These are phyloP conservation scores for Cheiracanthium punctorium DNA, from an alignment of 2,888 invertebrate species.

Conservation along the genomic window DNA sequence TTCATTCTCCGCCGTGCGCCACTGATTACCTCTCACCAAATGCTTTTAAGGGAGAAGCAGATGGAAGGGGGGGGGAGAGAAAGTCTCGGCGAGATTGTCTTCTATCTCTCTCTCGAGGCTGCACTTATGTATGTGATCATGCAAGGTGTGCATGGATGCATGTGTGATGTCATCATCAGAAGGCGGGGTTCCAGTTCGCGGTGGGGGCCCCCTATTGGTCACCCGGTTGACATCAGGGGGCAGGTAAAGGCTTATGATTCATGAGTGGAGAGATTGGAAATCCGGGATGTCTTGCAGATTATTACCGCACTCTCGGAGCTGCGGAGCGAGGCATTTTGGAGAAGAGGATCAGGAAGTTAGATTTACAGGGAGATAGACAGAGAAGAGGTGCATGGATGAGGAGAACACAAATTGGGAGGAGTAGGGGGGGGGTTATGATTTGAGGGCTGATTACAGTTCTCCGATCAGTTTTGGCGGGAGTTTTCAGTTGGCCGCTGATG, in stretches of 20 bases:
- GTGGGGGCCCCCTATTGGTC: conserved; percentile 38
- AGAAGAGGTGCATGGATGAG: not conserved
- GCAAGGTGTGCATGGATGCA: conserved; percentile 45
- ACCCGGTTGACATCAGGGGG: conserved; percentile 40
- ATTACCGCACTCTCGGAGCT: not conserved
- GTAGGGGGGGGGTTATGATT: not conserved
- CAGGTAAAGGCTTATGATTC: conserved; percentile 62
- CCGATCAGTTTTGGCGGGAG: too few species aligned
- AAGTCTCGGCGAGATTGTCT: not conserved
- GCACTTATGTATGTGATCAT: conserved; percentile 27
- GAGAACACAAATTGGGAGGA: not conserved
- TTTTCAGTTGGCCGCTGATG: too few species aligned
- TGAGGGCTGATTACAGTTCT: not conserved
- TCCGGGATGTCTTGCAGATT: conserved; percentile 36
- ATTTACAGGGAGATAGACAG: not conserved
- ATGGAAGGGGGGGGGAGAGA: not conserved
- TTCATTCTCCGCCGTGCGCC: conserved; percentile 19
- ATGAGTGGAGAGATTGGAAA: conserved; percentile 48
- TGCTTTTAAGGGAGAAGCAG: conserved; percentile 10
- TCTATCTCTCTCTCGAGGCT: conserved; percentile 17
- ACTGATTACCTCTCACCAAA: conserved; percentile 47
- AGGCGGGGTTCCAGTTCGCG: not conserved
- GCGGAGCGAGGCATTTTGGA: not conserved
- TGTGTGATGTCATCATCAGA: conserved; percentile 25
- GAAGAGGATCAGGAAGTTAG: not conserved